Base-by-base conservation (phyloP, 2,797 vertebrate species). In the Oreortyx pictus region DNA sequence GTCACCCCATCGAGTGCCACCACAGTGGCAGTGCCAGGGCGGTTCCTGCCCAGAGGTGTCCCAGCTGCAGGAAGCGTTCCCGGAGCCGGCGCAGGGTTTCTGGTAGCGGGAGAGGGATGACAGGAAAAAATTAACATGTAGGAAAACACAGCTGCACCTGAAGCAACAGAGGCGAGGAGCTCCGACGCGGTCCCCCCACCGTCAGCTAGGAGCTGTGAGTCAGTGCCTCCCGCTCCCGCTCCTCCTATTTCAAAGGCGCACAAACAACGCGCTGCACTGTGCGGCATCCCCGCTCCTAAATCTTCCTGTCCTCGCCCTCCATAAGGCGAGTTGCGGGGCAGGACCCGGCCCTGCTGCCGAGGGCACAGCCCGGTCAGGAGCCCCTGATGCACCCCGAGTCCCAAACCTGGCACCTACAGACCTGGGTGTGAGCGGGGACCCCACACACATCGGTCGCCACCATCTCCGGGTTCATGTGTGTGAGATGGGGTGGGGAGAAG, bases 141-240 rank as follows among this genome's bases (percentile, higher is more conserved):
- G 96, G 97, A 97, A 98, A 98, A 98, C 97, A 97, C 71, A 96
- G 94, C 97, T 94, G 97, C 97, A 98, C 97, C 97, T 98, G 98
- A 97, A 98, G 97, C 98, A 98, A 97, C 95, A 96, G 95, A 97
- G 94, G 97, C 96, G 77, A 62, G 71, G 96, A 50, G 94, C 95
- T 91, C 64, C 12, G 81, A 16, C 91, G 94, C 95, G 94, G 92
- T 95, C 95, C 95, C 95, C 94, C 91, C 79, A 7, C 74, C 65
- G 90, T 95, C 96, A 96, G 93, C 93, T 81, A 92, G 96, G 95
- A 96, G 86, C 97, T 82, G 97, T 93, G 96, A 92, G 97, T 94
- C 97, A 97, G 96, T 79, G 92, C 85, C 93, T 92, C 94, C 71
- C 7, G 82, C 94, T 96, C 66, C 88, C 49, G 2, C 96, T 97